Base-by-base conservation (phyloP, 2,888 invertebrate genomes). In the Eupithecia abbreviata region DNA sequence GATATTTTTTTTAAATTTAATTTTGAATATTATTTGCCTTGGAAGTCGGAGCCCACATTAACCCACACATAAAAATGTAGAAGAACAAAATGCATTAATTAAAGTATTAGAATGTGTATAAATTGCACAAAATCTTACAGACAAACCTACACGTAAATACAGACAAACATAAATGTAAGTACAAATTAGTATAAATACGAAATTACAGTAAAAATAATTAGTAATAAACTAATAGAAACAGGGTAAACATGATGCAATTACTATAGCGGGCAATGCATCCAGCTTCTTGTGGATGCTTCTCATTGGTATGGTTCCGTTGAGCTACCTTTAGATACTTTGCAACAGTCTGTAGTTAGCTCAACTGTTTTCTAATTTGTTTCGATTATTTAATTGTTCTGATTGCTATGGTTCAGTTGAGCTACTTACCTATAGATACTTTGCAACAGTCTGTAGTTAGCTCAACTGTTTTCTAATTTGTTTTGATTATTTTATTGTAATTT, bases 101-200 rank as follows among this genome's bases (percentile, higher is more conserved):
- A 30, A 30, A 30, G 30, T 30, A 71, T 42, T 41, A 18, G 18
- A 71, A 43, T 43, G n/a, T 67, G 9, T 47, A 65, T 41, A 73
- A 70, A 66, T 69, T 41, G 67, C 73, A 78, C 58, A 62, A 62
- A 72, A 18, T n/a, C 2, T 4, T 3, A 75, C 73, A 72, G 43
- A 49, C 18, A 73, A 18, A 62, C 13, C 4, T 45, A 45, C 30
- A 1, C 30, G 30, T 30, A 13, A 10, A 10, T 7, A 75, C 72
- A 71, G 47, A 45, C 15, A 72, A 15, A 70, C 51, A 70, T 13
- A n/a, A 43, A 71, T 47, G 13, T 30, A 65, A 42, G 18, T 72
- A 65, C 45, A 45, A n/a, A 62, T 42, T 30, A 4, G 6, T 66
- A 5, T 65, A 41, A 65, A 41, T n/a, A 6, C 41, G 55, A 55